Conservation (phyloP, 1,140 invertebrate genomes). For the Orchestia grillus region DNA sequence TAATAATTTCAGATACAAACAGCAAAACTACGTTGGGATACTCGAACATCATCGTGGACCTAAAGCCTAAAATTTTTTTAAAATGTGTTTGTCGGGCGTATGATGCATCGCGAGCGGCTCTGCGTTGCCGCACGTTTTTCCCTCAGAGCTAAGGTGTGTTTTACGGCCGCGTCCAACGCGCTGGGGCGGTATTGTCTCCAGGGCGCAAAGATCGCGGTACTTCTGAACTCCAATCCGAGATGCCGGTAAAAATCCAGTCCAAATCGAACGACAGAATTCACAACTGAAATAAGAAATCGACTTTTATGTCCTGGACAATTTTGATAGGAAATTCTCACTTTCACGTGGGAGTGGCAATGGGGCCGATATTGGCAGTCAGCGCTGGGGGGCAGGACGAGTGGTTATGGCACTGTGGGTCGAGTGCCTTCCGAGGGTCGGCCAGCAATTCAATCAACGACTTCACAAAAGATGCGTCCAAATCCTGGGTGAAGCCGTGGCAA, state of each 20-base stretch:
- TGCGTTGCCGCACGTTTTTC: background rate
- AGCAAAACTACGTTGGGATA: background rate
- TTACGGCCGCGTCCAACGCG: background rate
- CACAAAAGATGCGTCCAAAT: background rate
- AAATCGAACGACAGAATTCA: background rate
- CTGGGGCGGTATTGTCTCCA: background rate
- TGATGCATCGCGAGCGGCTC: background rate
- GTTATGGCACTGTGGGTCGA: background rate
- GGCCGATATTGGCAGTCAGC: background rate
- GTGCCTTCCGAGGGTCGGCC: background rate
- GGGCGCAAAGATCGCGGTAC: background rate
- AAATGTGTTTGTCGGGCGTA: background rate
- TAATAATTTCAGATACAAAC: background rate
- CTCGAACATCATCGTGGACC: background rate
- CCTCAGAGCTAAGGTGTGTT: background rate
- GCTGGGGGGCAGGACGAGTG: background rate
- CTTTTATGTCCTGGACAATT: background rate
- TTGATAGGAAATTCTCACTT: constrained; percentile 22
- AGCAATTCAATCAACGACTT: background rate
- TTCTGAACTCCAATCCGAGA: constrained; percentile 10
- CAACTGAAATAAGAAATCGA: background rate
- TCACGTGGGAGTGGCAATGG: background rate
- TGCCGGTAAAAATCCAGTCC: background rate
- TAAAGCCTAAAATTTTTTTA: background rate
- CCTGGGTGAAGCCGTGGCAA: background rate